These are phyloP conservation scores for Aegotheles bennettii DNA, from an alignment of 2,113 vertebrate species.

Conservation along the genomic window DNA sequence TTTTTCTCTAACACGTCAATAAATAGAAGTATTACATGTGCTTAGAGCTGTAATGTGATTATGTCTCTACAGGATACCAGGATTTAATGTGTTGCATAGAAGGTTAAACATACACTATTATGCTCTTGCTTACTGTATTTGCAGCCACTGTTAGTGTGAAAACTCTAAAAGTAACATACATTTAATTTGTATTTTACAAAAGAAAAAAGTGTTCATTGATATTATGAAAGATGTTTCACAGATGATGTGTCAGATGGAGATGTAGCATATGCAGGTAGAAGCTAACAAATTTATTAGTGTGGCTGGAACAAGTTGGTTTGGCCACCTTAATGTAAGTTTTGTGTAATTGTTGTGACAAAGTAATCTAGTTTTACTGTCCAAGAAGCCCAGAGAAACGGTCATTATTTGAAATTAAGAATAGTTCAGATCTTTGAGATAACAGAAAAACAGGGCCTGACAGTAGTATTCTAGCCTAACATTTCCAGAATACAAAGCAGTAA, in stretches of 20 bases:
- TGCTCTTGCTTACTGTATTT: not conserved
- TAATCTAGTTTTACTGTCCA: not conserved
- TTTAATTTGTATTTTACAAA: not conserved
- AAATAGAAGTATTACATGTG: not conserved
- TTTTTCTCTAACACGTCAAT: not conserved
- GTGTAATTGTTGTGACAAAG: not conserved
- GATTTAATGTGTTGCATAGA: not conserved
- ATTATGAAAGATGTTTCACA: not conserved
- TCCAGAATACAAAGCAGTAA: not conserved
- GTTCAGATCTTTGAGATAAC: not conserved
- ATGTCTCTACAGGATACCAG: not conserved
- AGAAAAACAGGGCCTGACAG: not conserved
- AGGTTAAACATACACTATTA: not conserved
- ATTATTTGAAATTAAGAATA: not conserved
- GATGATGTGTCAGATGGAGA: not conserved
- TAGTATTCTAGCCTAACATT: not conserved
- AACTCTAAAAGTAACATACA: not conserved
- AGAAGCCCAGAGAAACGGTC: not conserved
- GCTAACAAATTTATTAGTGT: not conserved
- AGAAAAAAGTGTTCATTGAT: not conserved
- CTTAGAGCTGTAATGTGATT: conserved; percentile 34
- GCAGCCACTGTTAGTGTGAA: not conserved
- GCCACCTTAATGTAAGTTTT: not conserved
- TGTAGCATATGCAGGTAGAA: not conserved
- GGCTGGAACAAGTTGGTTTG: not conserved